Conservation (phyloP, 1,140 invertebrate species). For the Luehdorfia chinensis region DNA sequence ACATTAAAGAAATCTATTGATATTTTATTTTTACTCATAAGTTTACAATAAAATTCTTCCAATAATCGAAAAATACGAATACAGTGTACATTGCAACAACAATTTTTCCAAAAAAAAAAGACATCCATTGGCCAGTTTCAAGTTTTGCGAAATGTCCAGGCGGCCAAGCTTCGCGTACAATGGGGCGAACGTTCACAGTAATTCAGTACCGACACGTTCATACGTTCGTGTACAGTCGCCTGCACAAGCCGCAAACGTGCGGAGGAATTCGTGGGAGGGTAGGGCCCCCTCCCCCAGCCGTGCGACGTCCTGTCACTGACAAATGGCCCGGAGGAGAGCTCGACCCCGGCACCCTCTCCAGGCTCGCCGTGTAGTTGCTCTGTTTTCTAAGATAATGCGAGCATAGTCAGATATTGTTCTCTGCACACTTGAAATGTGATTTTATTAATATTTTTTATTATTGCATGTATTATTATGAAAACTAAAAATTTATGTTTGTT, state of each 20-base stretch:
- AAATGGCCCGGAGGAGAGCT: slow-evolving; percentile 68
- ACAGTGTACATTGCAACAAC: not conserved
- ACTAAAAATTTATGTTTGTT: no score
- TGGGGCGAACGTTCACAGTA: slow-evolving; percentile 23
- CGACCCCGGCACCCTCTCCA: slow-evolving; percentile 62
- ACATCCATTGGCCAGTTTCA: not conserved
- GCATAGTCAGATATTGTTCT: slow-evolving; percentile 14
- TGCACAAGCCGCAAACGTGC: slow-evolving; percentile 49
- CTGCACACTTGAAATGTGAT: slow-evolving; percentile 2
- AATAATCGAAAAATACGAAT: no score
- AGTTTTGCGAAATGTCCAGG: not conserved
- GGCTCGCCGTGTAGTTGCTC: slow-evolving; percentile 35
- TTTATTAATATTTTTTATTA: not conserved
- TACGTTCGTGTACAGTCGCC: slow-evolving; percentile 46
- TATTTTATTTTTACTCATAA: no score
- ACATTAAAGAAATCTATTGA: no score
- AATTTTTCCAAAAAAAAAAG: slow-evolving; percentile 10
- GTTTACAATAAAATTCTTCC: no score
- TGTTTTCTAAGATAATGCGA: slow-evolving; percentile 26
- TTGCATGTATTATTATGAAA: no score
- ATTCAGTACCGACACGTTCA: slow-evolving; percentile 37
- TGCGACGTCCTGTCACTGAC: slow-evolving; percentile 71
- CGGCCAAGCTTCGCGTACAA: not conserved
- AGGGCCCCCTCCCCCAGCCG: slow-evolving; percentile 16
- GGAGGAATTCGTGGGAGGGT: slow-evolving; percentile 37